Percentiles rank a stretch among this genome's conserved stretches.
Conservation (phyloP, 2,888 invertebrate genomes). For the Oscheius sp. region DNA sequence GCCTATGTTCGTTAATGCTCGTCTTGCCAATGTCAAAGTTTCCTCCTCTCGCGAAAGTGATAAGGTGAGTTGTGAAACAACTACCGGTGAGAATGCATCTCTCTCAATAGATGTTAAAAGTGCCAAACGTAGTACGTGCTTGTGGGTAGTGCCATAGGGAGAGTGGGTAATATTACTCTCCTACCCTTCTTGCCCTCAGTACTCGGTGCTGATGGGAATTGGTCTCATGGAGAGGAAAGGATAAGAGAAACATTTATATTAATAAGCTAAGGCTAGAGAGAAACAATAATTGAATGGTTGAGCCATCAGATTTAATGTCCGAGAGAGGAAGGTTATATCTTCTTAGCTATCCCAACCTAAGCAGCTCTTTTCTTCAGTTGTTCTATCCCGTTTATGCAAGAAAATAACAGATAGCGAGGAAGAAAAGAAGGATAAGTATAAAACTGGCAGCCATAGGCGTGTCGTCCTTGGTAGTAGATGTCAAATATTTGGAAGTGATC, state of each 20-base stretch:
- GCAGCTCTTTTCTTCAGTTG: not conserved
- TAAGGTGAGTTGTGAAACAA: conserved; percentile 22
- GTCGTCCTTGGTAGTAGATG: conserved; percentile 30
- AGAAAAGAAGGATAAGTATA: not conserved
- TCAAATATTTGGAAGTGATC: conserved; percentile 29
- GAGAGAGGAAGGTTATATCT: not conserved
- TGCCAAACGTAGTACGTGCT: not conserved
- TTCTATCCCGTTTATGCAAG: not conserved
- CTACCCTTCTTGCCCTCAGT: conserved; percentile 4
- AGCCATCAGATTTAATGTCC: no score
- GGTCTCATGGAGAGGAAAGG: not conserved
- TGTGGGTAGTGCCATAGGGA: not conserved
- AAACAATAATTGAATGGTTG: no score
- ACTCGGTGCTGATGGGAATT: not conserved
- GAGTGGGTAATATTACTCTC: not conserved
- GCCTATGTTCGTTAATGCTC: not conserved
- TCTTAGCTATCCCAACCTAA: not conserved
- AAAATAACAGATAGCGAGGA: not conserved
- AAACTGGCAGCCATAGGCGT: conserved; percentile 23
- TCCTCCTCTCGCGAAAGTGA: no score
- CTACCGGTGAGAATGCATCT: not conserved
- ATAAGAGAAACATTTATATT: not conserved
- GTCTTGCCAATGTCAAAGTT: not conserved
- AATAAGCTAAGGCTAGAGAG: not conserved
- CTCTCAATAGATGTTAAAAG: not conserved